Base-by-base conservation (phyloP, 1,140 invertebrate genomes). In the Hydropsyche tenuis region DNA sequence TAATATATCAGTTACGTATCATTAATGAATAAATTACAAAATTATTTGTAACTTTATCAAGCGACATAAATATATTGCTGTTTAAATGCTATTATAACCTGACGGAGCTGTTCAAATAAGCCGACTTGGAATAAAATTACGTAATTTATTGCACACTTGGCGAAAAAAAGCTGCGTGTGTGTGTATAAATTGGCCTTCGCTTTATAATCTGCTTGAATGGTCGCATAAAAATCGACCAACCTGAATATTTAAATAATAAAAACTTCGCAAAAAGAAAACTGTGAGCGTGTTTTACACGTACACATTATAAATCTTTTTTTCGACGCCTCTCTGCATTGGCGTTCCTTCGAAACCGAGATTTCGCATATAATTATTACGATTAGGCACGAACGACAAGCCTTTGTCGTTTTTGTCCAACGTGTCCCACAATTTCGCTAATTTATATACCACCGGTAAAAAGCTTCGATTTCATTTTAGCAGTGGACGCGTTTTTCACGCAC, bases 151-250 rank as follows among this genome's bases (percentile, higher is more conserved):
- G 48, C 48, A 53, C 14, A 53, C 16, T n/a, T 18, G 16, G 48
- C n/a, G 18, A 53, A 53, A 37, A 48, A 53, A 53, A 11, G 16
- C 48, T 20, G 48, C 30, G 48, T 53, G 48, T 53, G 7, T 16
- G 48, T 9, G 30, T 37, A 37, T 37, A 37, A 37, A 37, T 16
- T 53, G 48, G 48, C 48, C 48, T 53, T 53, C 48, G 48, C 16
- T 53, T 53, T 53, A 53, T 53, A 53, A 53, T 53, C 48, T 53
- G 48, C 48, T 53, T 53, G 48, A 53, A 53, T 53, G 48, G 48
- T 53, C 48, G 48, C 16, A 53, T 53, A 53, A 53, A 53, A 53
- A 53, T 53, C 48, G 48, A 53, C 48, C 48, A 16, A 9, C 1
- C 16, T 16, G n/a, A 53, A 53, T 53, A 53, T 53, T 53, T 20